Evolutionary conservation across 2,797 vertebrate genomes (phyloP).

Genomic region (Astyanax mexicanus): DNA sequence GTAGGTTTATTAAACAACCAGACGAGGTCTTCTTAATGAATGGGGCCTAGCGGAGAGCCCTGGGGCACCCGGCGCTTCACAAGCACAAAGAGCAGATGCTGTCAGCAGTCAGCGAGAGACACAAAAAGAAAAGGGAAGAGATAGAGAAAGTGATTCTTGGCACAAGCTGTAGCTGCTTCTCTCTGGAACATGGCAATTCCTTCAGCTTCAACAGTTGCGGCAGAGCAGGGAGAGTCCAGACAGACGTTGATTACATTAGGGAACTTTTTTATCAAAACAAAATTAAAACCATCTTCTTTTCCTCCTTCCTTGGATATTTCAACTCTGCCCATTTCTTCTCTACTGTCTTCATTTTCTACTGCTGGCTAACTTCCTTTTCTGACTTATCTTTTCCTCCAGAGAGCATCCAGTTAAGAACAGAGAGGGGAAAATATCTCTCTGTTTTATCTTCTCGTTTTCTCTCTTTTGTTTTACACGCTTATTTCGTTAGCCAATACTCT

Average conservation of each 20-base stretch:
- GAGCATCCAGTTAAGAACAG: neutral
- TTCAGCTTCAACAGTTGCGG: conserved; percentile 45
- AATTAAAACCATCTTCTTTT: conserved; percentile 19
- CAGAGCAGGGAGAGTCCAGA: conserved; percentile 37
- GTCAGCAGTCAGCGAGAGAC: conserved; percentile 6
- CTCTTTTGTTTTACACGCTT: neutral
- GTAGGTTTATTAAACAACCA: conserved; percentile 39
- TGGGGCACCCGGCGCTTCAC: conserved; percentile 12
- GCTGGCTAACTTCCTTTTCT: neutral
- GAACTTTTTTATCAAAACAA: conserved; percentile 41
- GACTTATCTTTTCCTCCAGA: neutral
- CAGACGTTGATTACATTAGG: conserved; percentile 57
- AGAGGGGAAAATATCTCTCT: neutral
- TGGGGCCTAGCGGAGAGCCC: conserved; percentile 15
- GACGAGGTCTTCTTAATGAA: conserved; percentile 46
- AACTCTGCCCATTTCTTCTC: neutral
- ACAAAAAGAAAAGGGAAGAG: neutral
- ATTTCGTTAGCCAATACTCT: no score
- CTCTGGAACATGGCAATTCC: conserved; percentile 37
- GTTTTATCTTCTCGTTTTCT: neutral
- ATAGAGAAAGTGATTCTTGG: conserved; percentile 30
- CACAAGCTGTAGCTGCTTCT: conserved; percentile 41
- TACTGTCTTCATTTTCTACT: neutral
- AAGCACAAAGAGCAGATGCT: conserved; percentile 27
- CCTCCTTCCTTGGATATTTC: neutral